These are phyloP conservation scores for Podocnemis expansa DNA, from an alignment of 2,113 vertebrate species.

Conservation along the genomic window DNA sequence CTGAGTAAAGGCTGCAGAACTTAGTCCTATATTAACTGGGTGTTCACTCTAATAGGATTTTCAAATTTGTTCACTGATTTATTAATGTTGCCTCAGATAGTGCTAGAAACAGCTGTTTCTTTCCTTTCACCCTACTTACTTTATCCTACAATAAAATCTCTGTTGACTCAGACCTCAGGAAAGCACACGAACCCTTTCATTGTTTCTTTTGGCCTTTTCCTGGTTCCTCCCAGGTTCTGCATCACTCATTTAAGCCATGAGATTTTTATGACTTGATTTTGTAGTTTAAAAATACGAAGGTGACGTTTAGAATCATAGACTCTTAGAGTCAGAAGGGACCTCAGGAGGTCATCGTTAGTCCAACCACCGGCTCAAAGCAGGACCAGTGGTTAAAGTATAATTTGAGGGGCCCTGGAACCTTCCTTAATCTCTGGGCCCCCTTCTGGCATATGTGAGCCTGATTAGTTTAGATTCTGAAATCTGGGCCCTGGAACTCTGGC, in stretches of 20 bases:
- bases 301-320: too few species aligned
- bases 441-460: too few species aligned
- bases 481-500: too few species aligned
- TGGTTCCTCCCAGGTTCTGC: background rate
- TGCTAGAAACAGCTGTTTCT: background rate
- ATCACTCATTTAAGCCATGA: background rate
- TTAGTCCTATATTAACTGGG: background rate
- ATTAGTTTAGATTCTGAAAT: too few species aligned
- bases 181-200: too few species aligned
- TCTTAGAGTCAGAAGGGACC: too few species aligned
- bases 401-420: too few species aligned
- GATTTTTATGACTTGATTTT: background rate
- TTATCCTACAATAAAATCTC: background rate
- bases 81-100: background rate
- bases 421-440: too few species aligned
- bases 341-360: too few species aligned
- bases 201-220: background rate
- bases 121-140: background rate
- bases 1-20: background rate
- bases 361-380: too few species aligned
- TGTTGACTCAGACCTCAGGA: too few species aligned
- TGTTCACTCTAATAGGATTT: background rate
- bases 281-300: background rate
- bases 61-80: background rate
- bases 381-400: too few species aligned